phyloP scores from a whole-genome alignment of 53 echinoderm and acorn worm genomes.

The Paracentrotus lividus region DNA sequence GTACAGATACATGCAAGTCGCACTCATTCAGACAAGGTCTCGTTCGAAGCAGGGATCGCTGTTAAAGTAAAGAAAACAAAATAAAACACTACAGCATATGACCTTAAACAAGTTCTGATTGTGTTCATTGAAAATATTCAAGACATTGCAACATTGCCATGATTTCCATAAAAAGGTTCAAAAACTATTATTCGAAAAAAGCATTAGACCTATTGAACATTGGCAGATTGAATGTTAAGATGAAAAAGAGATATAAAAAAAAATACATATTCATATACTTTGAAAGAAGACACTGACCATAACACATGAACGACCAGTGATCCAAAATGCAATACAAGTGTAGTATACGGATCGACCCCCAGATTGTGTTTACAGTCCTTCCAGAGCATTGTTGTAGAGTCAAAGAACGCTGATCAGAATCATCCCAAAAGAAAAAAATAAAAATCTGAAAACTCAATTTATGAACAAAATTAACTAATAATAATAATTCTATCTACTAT shows the following conservation, averaged over 20 bases:
- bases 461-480: too few species aligned
- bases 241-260: too few species aligned
- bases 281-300: neutral
- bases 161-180: too few species aligned
- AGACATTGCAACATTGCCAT: too few species aligned
- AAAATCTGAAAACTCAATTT: too few species aligned
- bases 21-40: constrained; percentile 1
- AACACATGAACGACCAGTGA: constrained; percentile 17
- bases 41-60: neutral
- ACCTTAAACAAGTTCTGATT: neutral
- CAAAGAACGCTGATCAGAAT: neutral
- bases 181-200: too few species aligned
- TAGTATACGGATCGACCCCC: neutral
- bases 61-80: neutral
- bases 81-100: neutral
- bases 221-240: too few species aligned
- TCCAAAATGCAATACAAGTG: neutral
- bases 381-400: neutral
- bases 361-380: neutral
- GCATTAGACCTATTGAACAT: too few species aligned
- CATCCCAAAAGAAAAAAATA: too few species aligned
- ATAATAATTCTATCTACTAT: too few species aligned
- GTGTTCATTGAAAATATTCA: neutral
- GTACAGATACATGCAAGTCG: neutral
- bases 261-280: too few species aligned